Percentiles rank a stretch among this genome's conserved stretches.
These are phyloP conservation scores for Acronicta aceris DNA, from an alignment of 2,888 invertebrate species.

Conservation along the genomic window DNA sequence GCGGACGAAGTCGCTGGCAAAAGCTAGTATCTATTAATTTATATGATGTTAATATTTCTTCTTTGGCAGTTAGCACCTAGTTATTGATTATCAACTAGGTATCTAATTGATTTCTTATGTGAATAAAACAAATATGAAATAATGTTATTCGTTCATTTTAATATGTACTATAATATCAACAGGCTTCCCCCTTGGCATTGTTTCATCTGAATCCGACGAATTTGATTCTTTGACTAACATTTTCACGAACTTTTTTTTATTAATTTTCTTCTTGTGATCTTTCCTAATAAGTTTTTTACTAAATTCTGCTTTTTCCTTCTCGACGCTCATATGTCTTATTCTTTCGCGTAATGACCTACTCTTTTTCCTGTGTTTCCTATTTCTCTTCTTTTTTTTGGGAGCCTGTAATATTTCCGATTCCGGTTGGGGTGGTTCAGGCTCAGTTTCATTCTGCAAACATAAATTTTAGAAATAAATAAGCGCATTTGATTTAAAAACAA, in stretches of 20 bases:
- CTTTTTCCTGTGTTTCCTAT: slow-evolving; percentile 27
- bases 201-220: slow-evolving; percentile 38
- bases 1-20: no score
- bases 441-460: slow-evolving; percentile 16
- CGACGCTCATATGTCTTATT: slow-evolving; percentile 3
- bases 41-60: no score
- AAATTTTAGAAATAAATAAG: no score
- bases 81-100: no score
- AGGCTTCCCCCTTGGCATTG: slow-evolving; percentile 51
- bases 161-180: slow-evolving; percentile 75
- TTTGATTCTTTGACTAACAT: slow-evolving; percentile 17
- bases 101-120: no score
- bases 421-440: background rate
- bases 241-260: slow-evolving; percentile 38
- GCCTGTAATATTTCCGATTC: background rate
- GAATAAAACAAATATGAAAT: slow-evolving; percentile 10
- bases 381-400: slow-evolving; percentile 13
- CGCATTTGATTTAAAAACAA: no score
- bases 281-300: slow-evolving; percentile 12
- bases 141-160: slow-evolving; percentile 67
- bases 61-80: no score
- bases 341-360: slow-evolving; percentile 1
- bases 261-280: slow-evolving; percentile 26
- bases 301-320: slow-evolving; percentile 8
- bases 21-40: no score